Base-by-base conservation (phyloP, 53 echinoderm and acorn worm genomes). In the Mesocentrotus franciscanus region DNA sequence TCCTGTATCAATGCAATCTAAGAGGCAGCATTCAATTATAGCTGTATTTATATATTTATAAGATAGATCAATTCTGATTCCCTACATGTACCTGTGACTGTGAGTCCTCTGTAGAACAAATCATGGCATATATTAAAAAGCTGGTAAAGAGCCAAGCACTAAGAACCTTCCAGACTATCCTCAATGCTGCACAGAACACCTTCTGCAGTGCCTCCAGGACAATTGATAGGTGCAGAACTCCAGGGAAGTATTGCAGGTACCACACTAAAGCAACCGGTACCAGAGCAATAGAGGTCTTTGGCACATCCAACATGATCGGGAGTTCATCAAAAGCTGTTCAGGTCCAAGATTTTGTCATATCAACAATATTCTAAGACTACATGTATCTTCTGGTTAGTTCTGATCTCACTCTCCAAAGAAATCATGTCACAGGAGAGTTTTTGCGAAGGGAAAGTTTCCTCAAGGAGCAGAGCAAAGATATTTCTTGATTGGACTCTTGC, bases 181-280 rank as follows among this genome's bases (percentile, higher is more conserved):
- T 62, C 35, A 61, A 91, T 10, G 24, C 62, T 33, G 30, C 66
- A 35, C 6, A 10, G 24, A 62, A 36, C 10, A 61, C 39, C 91
- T 91, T 61, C 91, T 91, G 91, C 91, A 91, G 91, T 64, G 66
- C 35, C 91, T 91, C 66, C 18, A 62, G 91, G 39, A 59, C 56
- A 87, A 87, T 1, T 2, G n/a, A n/a, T n/a, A 59, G 87, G 3
- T 87, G 87, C 3, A 87, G 87, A 27, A 87, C 58, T 8, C 29
- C 81, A 42, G 81, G 22, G 9, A 81, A 42, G 9, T 81, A 36
- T 7, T 58, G 57, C 29, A 59, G 58, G 87, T 58, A 87, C 87
- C 56, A 87, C 58, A 87, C n/a, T 58, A 87, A 87, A 59, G 59
- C 56, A 59, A 59, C 58, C 4, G 87, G 58, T 17, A 87, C 58